Evolutionary conservation across 2,797 vertebrate genomes (phyloP), one percentile per base, ranked within the genome.

Genomic region (Florisuga fusca): DNA sequence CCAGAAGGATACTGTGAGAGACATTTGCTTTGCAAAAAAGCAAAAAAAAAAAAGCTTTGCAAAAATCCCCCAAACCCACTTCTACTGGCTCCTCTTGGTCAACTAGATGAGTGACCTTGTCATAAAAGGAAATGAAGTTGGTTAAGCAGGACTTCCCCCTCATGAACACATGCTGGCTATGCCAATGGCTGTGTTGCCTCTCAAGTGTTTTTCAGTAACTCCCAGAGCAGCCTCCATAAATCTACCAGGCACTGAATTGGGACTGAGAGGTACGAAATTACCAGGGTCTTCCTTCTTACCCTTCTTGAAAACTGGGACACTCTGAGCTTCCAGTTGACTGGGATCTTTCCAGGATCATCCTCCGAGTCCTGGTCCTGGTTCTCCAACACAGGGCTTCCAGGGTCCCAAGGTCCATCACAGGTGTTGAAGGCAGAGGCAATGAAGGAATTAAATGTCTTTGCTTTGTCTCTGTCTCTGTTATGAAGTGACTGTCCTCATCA

Each of bases 161-260:
- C 2, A 1, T 69, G 15, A 53, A 54, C 36, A 12, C 0, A 0
- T 68, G 21, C 61, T 57, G 17, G 12, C n/a, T 66, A 2, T 17
- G 19, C 50, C 48, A 64, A 6, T 38, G 63, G 17, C 63, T 69
- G 7, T 3, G 1, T 46, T 46, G 45, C 71, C 57, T 29, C 71
- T 76, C 15, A 14, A 33, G 26, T 41, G 8, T 73, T 50, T 31
- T 68, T 62, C 43, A 34, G 0, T 50, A 54, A 15, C 41, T 34
- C 16, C 26, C 33, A 36, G 46, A 41, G 34, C 21, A 54, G 63
- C 22, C 26, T 36, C 33, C 6, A 3, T 72, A 64, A n/a, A 58
- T 54, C 29, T 27, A 27, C 15, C 25, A 63, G 55, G 22, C 43
- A 57, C 48, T 53, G 25, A 57, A 31, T 45, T 46, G 26, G 15